phyloP scores from a whole-genome alignment of 2,113 vertebrate species.

The Scartelaos histophorus region DNA sequence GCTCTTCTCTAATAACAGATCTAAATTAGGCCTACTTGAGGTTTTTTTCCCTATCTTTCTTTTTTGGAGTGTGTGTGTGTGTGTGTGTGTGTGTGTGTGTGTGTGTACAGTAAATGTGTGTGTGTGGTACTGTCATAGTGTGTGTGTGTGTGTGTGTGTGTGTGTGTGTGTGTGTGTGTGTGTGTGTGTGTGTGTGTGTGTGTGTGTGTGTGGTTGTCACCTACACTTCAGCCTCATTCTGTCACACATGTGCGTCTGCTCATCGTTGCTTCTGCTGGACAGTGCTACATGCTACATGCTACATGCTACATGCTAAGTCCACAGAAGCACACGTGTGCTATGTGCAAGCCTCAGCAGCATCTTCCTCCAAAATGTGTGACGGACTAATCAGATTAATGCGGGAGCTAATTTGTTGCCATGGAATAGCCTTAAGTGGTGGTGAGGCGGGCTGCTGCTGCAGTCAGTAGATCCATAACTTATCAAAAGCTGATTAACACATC shows the following conservation, averaged over 20 bases:
- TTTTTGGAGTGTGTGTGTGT: no score
- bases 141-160: neutral
- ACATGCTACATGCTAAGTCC: constrained; percentile 26
- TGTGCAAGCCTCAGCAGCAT: constrained; percentile 18
- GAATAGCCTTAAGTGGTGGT: neutral
- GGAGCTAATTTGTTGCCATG: constrained; percentile 49
- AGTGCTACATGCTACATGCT: constrained; percentile 23
- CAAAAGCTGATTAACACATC: constrained; percentile 74
- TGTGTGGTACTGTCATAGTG: no score
- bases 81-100: no score
- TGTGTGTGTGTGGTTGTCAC: neutral
- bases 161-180: no score
- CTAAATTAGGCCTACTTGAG: neutral
- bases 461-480: constrained; percentile 61
- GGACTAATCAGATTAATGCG: constrained; percentile 65
- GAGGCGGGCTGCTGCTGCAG: constrained; percentile 13
- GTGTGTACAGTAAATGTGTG: no score
- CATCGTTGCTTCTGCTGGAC: neutral
- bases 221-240: constrained; percentile 45
- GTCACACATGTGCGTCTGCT: constrained; percentile 48
- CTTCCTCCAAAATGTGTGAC: constrained; percentile 29
- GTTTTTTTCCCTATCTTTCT: no score
- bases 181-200: no score
- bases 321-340: constrained; percentile 11
- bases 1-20: neutral